These are phyloP conservation scores for Latrodectus hesperus DNA, from an alignment of 2,888 invertebrate species.

Conservation along the genomic window DNA sequence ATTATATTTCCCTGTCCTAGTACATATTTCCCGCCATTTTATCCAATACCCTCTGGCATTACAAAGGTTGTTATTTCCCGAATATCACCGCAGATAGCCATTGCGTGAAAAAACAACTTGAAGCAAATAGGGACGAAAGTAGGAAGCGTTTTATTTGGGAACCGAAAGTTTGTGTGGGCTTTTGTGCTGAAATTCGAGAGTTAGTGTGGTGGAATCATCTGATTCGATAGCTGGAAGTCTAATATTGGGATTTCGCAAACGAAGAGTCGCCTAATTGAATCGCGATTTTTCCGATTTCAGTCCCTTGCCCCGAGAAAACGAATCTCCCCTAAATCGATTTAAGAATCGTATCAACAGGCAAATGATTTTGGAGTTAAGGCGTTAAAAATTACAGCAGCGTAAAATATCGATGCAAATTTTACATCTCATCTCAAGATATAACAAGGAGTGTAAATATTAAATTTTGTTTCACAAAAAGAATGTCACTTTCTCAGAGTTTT, in stretches of 20 bases:
- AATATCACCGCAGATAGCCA: constrained; percentile 52
- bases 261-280: constrained; percentile 32
- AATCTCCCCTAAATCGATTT: constrained; percentile 34
- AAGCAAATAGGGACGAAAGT: constrained; percentile 45
- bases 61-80: constrained; percentile 66
- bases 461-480: too few species aligned
- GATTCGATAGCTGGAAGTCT: constrained; percentile 32
- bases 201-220: neutral
- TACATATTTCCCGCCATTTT: constrained; percentile 67
- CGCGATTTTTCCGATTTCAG: neutral
- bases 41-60: constrained; percentile 63
- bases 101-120: constrained; percentile 42
- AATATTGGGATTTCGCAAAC: neutral
- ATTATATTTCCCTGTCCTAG: constrained; percentile 35
- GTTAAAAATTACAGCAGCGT: constrained; percentile 34
- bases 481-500: too few species aligned
- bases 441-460: too few species aligned
- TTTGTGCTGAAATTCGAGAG: constrained; percentile 26
- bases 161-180: constrained; percentile 18
- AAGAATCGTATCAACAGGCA: constrained; percentile 15
- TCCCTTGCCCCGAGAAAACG: constrained; percentile 19
- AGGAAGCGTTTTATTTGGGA: constrained; percentile 47
- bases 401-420: constrained; percentile 40
- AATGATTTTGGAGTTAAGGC: constrained; percentile 38
- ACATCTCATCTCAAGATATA: too few species aligned